A percentile compares a stretch with the other conserved stretches of the same genome.
Evolutionary conservation across 2,113 vertebrate genomes (phyloP).

Genomic region (Canis aureus): DNA sequence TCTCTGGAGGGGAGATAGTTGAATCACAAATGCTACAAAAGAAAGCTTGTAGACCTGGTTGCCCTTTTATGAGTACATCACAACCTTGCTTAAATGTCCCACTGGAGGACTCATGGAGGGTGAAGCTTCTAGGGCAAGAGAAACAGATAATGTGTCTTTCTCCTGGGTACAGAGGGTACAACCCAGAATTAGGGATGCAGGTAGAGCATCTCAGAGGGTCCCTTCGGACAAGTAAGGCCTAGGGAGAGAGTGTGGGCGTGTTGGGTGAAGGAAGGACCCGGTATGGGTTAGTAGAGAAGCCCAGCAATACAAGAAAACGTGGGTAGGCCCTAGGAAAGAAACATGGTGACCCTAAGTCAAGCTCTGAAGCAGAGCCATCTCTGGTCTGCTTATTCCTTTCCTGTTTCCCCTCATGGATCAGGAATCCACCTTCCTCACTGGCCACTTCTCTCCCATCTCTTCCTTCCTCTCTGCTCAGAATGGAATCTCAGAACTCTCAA

Average conservation of each 20-base stretch:
- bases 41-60: not conserved
- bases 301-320: fast-evolving
- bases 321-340: not conserved
- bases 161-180: not conserved
- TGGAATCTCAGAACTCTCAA: not conserved
- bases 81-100: not conserved
- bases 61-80: not conserved
- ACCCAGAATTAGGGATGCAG: not conserved
- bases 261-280: not conserved
- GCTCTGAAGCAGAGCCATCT: fast-evolving
- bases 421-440: not conserved
- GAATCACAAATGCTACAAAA: not conserved
- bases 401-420: fast-evolving
- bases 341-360: fast-evolving
- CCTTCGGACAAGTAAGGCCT: too few species aligned
- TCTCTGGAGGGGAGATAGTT: not conserved
- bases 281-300: not conserved
- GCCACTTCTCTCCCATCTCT: not conserved
- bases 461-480: not conserved
- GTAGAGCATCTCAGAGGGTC: too few species aligned
- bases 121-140: not conserved
- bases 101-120: fast-evolving
- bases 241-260: not conserved
- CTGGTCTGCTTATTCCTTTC: fast-evolving
- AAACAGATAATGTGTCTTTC: not conserved